phyloP scores from a whole-genome alignment of 2,797 vertebrate genomes.

The Malacoraja senta region DNA sequence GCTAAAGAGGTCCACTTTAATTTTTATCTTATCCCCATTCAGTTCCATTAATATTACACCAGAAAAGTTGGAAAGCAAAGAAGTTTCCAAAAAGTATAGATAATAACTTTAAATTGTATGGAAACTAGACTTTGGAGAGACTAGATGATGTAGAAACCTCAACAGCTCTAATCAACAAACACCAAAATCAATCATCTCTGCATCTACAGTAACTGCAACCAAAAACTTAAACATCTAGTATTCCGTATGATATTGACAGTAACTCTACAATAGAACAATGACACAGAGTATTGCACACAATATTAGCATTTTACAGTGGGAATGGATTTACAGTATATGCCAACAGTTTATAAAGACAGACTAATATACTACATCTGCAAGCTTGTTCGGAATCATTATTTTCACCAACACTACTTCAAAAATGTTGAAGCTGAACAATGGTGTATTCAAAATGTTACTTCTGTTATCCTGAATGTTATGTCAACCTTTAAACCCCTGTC shows the following conservation, averaged over 20 bases:
- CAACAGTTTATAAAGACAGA: neutral
- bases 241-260: neutral
- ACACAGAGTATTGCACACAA: neutral
- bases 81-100: neutral
- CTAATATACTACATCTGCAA: neutral
- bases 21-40: neutral
- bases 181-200: neutral
- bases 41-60: too few species aligned
- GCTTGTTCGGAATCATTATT: neutral
- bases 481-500: too few species aligned
- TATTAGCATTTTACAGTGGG: neutral
- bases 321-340: neutral
- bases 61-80: neutral
- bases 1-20: neutral
- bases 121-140: neutral
- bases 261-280: neutral
- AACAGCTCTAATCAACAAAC: neutral
- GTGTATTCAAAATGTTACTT: neutral
- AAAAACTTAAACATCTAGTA: neutral
- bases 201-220: too few species aligned
- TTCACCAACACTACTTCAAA: neutral
- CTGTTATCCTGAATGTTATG: neutral
- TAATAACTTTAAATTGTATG: neutral
- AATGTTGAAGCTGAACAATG: neutral
- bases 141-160: neutral